phyloP scores from a whole-genome alignment of 1,140 invertebrate genomes.

The Akabosia matsudoensis region DNA sequence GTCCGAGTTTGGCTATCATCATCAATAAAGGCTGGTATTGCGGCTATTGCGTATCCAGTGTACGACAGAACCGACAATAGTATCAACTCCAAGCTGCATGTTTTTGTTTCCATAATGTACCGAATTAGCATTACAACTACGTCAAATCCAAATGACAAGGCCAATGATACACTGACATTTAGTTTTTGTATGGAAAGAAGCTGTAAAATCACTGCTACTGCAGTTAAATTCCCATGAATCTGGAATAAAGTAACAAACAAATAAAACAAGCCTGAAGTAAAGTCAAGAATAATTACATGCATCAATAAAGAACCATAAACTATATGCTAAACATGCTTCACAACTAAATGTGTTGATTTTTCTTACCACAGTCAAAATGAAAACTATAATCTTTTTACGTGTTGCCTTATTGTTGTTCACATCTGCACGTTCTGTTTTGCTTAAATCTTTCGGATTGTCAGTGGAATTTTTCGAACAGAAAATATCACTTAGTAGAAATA shows the following conservation, averaged over 20 bases:
- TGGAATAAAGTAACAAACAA: neutral
- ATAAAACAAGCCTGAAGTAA: too few species aligned
- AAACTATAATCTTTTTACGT: neutral
- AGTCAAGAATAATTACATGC: too few species aligned
- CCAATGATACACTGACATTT: conserved; percentile 18
- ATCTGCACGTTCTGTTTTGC: too few species aligned
- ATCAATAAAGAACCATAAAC: too few species aligned
- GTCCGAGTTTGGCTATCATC: neutral
- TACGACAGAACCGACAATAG: neutral
- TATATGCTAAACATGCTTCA: too few species aligned
- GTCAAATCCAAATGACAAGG: conserved; percentile 15
- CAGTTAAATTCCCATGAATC: conserved; percentile 2
- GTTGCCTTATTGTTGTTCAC: too few species aligned
- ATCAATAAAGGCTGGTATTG: neutral
- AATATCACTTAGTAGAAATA: neutral
- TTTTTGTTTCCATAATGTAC: neutral
- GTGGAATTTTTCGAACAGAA: neutral
- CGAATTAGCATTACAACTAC: neutral
- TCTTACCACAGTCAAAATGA: neutral
- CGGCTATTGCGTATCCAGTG: neutral
- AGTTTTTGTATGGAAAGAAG: conserved; percentile 14
- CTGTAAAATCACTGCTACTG: conserved; percentile 18
- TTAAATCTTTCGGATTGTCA: neutral
- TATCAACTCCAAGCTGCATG: neutral
- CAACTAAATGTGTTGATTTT: too few species aligned